Conservation (phyloP, 2,113 vertebrate species). For the Pterocles burchelli region DNA sequence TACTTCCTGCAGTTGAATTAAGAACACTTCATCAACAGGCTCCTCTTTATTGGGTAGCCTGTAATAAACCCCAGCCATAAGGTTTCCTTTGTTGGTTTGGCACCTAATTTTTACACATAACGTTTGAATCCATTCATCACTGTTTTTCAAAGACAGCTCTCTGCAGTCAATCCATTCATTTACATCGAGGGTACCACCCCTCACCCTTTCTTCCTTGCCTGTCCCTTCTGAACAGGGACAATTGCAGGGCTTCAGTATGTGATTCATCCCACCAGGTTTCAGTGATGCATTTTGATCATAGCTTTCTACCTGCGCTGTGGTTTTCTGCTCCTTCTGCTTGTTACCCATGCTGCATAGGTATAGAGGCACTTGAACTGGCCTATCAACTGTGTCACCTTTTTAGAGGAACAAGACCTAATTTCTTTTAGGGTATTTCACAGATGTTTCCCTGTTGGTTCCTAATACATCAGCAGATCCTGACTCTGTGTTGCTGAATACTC, state of each 20-base stretch:
- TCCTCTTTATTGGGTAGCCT: not conserved
- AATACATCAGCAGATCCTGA: not conserved
- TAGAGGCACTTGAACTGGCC: not conserved
- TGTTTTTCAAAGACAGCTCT: not conserved
- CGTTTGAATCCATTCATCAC: not conserved
- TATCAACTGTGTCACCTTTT: not conserved
- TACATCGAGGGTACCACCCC: not conserved
- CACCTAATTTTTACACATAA: not conserved
- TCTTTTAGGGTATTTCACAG: not conserved
- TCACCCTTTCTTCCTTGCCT: not conserved
- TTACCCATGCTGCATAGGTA: not conserved
- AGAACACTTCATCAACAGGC: not conserved
- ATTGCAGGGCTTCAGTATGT: not conserved
- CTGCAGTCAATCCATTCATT: not conserved
- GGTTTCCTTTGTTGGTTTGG: not conserved
- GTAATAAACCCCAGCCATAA: not conserved
- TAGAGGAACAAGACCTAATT: not conserved
- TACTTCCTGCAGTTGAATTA: not conserved
- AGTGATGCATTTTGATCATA: not conserved
- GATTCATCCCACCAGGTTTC: not conserved
- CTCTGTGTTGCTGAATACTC: not conserved
- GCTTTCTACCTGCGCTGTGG: not conserved
- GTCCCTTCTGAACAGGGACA: not conserved
- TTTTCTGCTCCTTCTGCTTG: not conserved
- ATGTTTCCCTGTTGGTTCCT: not conserved